phyloP scores from a whole-genome alignment of 2,888 invertebrate species.

The Tiliacea aurago region DNA sequence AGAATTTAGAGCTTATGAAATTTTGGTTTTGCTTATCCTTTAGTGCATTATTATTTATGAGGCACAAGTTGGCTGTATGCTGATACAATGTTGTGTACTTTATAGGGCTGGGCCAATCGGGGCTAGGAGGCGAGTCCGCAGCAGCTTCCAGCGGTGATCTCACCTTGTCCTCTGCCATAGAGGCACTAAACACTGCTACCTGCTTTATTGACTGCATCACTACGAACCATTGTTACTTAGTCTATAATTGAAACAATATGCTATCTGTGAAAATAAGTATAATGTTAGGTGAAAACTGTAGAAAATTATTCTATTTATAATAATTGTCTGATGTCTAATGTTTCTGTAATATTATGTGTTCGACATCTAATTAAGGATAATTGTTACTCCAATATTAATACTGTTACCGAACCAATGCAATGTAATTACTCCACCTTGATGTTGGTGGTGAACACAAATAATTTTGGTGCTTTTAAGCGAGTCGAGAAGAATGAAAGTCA shows the following conservation, averaged over 20 bases:
- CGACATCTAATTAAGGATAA: slow-evolving; percentile 91
- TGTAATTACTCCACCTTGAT: slow-evolving; percentile 91
- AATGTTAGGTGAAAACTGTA: slow-evolving; percentile 90
- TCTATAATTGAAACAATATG: slow-evolving; percentile 92
- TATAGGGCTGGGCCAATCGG: slow-evolving; percentile 92
- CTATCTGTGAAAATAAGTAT: slow-evolving; percentile 93
- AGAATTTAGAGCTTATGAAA: slow-evolving; percentile 22
- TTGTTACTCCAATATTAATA: slow-evolving; percentile 90
- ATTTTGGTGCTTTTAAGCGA: slow-evolving; percentile 91
- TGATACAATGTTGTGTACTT: slow-evolving; percentile 71
- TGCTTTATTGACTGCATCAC: slow-evolving; percentile 92
- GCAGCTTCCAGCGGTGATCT: slow-evolving; percentile 91
- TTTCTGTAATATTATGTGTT: slow-evolving; percentile 92
- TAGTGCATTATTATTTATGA: slow-evolving; percentile 42
- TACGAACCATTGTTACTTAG: slow-evolving; percentile 92
- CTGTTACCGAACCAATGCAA: slow-evolving; percentile 91
- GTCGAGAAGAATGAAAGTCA: slow-evolving; percentile 90
- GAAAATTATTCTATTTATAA: slow-evolving; percentile 91
- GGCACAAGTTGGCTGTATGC: slow-evolving; percentile 58
- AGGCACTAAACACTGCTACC: slow-evolving; percentile 90
- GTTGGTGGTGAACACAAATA: slow-evolving; percentile 91
- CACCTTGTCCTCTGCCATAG: slow-evolving; percentile 89
- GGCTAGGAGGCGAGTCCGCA: slow-evolving; percentile 91
- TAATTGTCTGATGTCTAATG: slow-evolving; percentile 90
- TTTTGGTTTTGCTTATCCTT: slow-evolving; percentile 36